phyloP scores from a whole-genome alignment of 2,113 vertebrate species.

The Centrocercus urophasianus region DNA sequence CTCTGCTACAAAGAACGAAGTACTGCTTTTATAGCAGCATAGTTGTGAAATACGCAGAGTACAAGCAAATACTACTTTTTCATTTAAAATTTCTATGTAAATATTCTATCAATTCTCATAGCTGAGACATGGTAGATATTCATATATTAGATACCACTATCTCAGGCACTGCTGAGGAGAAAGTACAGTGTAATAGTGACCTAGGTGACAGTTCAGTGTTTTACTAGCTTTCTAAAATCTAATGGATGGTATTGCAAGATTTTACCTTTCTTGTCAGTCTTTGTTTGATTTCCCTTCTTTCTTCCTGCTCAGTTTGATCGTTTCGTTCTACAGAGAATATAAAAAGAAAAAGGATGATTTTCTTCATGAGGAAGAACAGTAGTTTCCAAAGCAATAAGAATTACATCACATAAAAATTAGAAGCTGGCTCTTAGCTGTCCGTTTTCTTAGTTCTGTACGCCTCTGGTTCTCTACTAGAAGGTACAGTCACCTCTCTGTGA shows the following conservation, averaged over 20 bases:
- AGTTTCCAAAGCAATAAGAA: not conserved
- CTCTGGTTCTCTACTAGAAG: not conserved
- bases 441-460: not conserved
- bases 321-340: slow-evolving; percentile 88
- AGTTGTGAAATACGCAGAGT: not conserved
- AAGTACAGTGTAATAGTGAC: not conserved
- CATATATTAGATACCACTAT: not conserved
- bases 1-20: not conserved
- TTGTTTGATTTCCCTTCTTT: slow-evolving; percentile 96
- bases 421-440: not conserved
- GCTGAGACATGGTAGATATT: not conserved
- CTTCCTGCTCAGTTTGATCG: slow-evolving; percentile 95
- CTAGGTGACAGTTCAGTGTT: not conserved
- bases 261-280: slow-evolving; percentile 95
- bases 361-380: not conserved
- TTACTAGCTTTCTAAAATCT: not conserved
- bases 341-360: slow-evolving; percentile 35
- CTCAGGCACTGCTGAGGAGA: not conserved
- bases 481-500: not conserved
- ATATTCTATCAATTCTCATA: not conserved
- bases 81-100: not conserved
- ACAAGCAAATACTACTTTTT: not conserved
- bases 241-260: not conserved
- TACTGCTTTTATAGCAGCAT: not conserved
- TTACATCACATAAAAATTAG: not conserved